phyloP scores from a whole-genome alignment of 2,888 invertebrate species.

The Cheilosia vernalis region DNA sequence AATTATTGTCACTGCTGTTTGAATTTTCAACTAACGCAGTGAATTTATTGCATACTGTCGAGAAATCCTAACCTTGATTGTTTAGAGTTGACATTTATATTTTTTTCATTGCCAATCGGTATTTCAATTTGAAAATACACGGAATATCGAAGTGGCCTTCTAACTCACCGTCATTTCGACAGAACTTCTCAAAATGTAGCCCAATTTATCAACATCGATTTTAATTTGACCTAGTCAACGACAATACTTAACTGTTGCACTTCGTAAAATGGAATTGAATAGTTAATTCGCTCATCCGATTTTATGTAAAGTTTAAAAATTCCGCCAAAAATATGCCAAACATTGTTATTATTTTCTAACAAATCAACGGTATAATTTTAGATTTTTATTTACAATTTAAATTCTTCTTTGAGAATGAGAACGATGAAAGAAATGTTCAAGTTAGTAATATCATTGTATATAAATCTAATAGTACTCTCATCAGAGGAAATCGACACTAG shows the following conservation, averaged over 20 bases:
- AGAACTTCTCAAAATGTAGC: neutral
- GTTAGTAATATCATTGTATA: too few species aligned
- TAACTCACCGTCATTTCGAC: neutral
- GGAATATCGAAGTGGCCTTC: neutral
- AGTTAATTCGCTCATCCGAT: neutral
- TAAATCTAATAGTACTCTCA: too few species aligned
- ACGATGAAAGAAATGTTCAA: neutral
- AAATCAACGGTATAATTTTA: neutral
- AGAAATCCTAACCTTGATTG: too few species aligned
- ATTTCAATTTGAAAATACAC: neutral
- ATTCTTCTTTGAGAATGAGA: neutral
- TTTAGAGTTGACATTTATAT: too few species aligned
- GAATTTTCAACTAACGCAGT: neutral
- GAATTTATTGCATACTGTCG: too few species aligned
- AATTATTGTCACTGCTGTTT: neutral
- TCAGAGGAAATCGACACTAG: too few species aligned
- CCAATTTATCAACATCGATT: neutral
- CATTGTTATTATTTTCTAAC: neutral
- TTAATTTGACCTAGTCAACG: neutral
- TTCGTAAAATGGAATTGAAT: neutral
- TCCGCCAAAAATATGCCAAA: neutral
- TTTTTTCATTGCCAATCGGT: too few species aligned
- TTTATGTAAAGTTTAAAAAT: neutral
- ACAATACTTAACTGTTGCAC: neutral
- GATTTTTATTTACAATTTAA: neutral